These are phyloP conservation scores for Abramis brama DNA, from an alignment of 2,113 vertebrate species.

Conservation along the genomic window DNA sequence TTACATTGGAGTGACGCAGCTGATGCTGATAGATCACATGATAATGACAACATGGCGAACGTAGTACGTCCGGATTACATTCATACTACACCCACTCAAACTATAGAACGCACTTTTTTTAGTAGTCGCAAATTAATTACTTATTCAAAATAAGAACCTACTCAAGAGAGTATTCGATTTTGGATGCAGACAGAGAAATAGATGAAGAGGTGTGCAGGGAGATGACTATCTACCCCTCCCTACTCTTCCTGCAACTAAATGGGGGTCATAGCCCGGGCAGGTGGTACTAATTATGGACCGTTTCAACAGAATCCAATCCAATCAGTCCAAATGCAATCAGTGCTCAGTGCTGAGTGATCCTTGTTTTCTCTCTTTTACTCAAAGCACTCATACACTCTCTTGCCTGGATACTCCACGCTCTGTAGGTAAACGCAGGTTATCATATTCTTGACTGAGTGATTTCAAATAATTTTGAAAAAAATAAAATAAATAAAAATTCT, in stretches of 20 bases:
- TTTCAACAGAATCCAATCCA: constrained; percentile 46
- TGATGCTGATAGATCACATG: no score
- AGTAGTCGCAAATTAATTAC: no score
- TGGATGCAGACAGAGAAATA: not conserved
- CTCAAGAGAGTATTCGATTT: no score
- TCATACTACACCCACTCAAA: no score
- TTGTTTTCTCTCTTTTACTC: constrained; percentile 7
- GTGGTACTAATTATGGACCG: constrained; percentile 53
- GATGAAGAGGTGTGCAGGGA: not conserved
- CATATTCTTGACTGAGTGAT: not conserved
- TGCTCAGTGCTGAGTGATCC: constrained; percentile 35
- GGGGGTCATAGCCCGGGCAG: constrained; percentile 46
- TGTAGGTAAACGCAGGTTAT: not conserved
- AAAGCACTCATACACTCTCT: constrained; percentile 7
- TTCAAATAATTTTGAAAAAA: not conserved
- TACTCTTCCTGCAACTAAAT: constrained; percentile 27
- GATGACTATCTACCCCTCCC: not conserved
- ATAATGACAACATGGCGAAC: no score
- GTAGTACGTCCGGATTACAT: no score
- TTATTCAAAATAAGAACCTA: no score
- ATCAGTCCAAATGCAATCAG: constrained; percentile 56
- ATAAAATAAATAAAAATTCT: no score
- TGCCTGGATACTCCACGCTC: not conserved
- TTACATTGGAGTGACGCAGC: no score
- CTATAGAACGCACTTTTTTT: no score